Base-by-base conservation (phyloP, 2,888 invertebrate species). In the Thysanoteuthis rhombus region DNA sequence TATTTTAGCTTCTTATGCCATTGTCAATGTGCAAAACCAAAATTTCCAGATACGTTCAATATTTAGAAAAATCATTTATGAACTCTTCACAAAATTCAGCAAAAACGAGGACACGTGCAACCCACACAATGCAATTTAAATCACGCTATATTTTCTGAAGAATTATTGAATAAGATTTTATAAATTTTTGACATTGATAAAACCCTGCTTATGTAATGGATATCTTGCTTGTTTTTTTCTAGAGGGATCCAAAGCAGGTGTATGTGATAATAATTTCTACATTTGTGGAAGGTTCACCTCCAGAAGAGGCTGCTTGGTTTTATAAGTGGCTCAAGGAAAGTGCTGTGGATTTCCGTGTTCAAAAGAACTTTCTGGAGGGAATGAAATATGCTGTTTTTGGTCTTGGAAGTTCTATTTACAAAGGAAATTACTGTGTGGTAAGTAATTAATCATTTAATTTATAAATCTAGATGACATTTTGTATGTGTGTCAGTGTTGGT, bases 401-500 rank as follows among this genome's bases (percentile, higher is more conserved):
- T 12, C 96, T 98, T 52, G 98, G 98, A 42, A 97, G 97, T 95
- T 97, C 97, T 16, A 94, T 96, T 19, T 98, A 98, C 94, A 94
- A 94, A 52, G 96, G 96, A 19, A 93, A 96, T 94, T 97, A 95
- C 94, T 95, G 96, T 94, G 94, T 94, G 93, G 96, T 97, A 94
- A 94, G 95, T 94, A 52, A 25, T 42, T 75, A 90, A 90, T 36
- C 32, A 40, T 38, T 90, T 39, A 28, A 32, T 32, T 40, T 52
- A 32, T 58, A 75, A 28, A 75, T 36, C 42, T 75, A 22, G 0
- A 0, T 25, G 28, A 36, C 25, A 89, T 22, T 58, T 32, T 75
- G 25, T 38, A 58, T 25, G n/a, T 22, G 16, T 16, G 22, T 47
- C 1, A 22, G 47, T 47, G 47, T 47, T 47, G n/a, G n/a, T n/a